Percentiles rank a stretch among this genome's conserved stretches.
phyloP scores from a whole-genome alignment of 2,888 invertebrate species.

The Aporophyla lueneburgensis region DNA sequence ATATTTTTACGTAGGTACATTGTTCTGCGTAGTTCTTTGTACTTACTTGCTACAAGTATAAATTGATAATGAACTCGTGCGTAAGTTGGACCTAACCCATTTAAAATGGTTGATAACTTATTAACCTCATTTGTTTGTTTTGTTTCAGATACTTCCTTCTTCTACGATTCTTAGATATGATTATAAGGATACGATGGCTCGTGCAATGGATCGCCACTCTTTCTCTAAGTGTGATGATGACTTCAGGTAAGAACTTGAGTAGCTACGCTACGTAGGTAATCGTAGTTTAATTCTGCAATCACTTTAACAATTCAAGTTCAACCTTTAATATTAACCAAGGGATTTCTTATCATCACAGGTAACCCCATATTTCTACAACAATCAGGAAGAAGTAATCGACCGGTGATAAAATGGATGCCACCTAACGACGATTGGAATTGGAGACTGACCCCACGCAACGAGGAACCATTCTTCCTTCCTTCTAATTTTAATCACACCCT shows the following conservation, averaged over 20 bases:
- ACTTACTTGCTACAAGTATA: not conserved
- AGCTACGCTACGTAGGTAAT: not conserved
- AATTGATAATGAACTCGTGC: conserved; percentile 9
- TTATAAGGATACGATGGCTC: conserved; percentile 87
- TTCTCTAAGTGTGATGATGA: conserved; percentile 73
- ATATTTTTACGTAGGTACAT: not conserved
- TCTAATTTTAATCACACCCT: conserved; percentile 88
- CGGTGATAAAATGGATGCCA: conserved; percentile 88
- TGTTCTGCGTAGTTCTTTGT: not conserved
- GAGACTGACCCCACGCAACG: conserved; percentile 81
- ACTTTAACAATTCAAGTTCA: not conserved
- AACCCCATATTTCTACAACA: conserved; percentile 86
- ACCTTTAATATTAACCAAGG: not conserved
- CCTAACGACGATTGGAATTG: conserved; percentile 89
- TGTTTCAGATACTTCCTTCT: conserved; percentile 79
- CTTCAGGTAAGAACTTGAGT: conserved; percentile 77
- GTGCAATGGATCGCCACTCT: conserved; percentile 73
- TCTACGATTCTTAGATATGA: conserved; percentile 81
- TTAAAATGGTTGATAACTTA: conserved; percentile 12
- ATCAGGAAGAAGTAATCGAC: conserved; percentile 78
- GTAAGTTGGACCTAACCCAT: not conserved
- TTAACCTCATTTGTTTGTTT: conserved; percentile 62
- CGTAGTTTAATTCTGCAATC: not conserved
- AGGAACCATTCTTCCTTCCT: conserved; percentile 86
- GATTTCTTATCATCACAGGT: conserved; percentile 76